Evolutionary conservation across 2,888 invertebrate species (phyloP), one percentile per base, ranked within the genome.

Genomic region (Phorcus lineatus): DNA sequence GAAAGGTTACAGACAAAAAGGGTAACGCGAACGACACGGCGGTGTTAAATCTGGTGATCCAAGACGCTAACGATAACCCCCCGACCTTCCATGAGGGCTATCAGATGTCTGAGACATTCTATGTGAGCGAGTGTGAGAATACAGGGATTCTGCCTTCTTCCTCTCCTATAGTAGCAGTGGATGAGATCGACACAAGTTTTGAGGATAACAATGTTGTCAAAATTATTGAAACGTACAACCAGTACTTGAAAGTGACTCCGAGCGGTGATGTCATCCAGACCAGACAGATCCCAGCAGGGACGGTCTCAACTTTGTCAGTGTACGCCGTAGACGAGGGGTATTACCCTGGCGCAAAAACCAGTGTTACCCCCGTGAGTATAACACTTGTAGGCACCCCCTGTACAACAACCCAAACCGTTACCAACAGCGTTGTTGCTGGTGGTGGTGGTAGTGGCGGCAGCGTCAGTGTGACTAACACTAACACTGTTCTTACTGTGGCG

Each of bases 1-100:
- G 19, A 57, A 31, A 70, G 70, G 55, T 76, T 11, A 54, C 24
- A 31, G 76, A 76, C 31, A 28, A 6, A 17, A 55, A 76, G 4
- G 76, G 76, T 11, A 55, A 31, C n/a, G 70, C 70, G 4, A 55
- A 55, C 16, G 76, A 76, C 55, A 76, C 24, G n/a, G 76, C 76
- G 17, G 55, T 55, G 7, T 28, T 76, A 16, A 76, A 55, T 16
- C 22, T 76, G 11, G 17, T 6, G 17, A 76, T 76, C 76, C n/a
- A 54, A 11, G 76, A 76, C 11, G 24, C 36, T 17, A 76, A 76
- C 76, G 76, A 76, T 13, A 53, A 76, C 36, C 76, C 54, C 3
- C 76, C 76, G 16, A 40, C 24, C 17, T 31, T 76, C 31, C 31
- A 9, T 6, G 6, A 17, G 31, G 36, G n/a, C 17, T 11, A 13